Conservation (phyloP, 2,113 vertebrate genomes). For the Castor canadensis region DNA sequence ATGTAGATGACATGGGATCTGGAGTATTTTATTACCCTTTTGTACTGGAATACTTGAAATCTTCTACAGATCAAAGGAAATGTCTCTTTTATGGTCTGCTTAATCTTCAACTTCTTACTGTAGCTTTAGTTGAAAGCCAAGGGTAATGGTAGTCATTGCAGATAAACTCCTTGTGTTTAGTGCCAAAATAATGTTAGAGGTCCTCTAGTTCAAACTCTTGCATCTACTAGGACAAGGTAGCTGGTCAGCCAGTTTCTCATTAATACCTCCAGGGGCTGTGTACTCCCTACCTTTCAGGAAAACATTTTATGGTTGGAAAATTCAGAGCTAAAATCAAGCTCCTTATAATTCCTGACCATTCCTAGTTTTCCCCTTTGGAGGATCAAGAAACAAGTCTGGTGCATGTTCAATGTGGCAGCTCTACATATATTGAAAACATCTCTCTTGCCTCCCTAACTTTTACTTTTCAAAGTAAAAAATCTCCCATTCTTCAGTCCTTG, state of each 20-base stretch:
- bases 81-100: neutral
- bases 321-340: neutral
- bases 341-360: neutral
- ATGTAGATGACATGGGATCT: neutral
- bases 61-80: neutral
- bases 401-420: neutral
- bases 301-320: neutral
- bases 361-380: neutral
- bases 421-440: neutral
- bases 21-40: neutral
- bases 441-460: neutral
- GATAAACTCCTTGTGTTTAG: neutral
- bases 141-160: neutral
- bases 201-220: neutral
- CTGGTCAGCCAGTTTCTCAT: neutral
- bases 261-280: neutral
- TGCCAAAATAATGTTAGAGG: neutral
- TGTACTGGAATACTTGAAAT: neutral
- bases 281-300: neutral
- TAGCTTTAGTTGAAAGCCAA: neutral
- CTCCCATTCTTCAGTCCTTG: neutral
- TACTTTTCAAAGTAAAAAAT: neutral
- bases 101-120: neutral
- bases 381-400: neutral
- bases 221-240: neutral